Percentiles rank a stretch among this genome's conserved stretches.
Evolutionary conservation across 2,888 invertebrate genomes (phyloP).

Genomic region (Xylocampa areola): DNA sequence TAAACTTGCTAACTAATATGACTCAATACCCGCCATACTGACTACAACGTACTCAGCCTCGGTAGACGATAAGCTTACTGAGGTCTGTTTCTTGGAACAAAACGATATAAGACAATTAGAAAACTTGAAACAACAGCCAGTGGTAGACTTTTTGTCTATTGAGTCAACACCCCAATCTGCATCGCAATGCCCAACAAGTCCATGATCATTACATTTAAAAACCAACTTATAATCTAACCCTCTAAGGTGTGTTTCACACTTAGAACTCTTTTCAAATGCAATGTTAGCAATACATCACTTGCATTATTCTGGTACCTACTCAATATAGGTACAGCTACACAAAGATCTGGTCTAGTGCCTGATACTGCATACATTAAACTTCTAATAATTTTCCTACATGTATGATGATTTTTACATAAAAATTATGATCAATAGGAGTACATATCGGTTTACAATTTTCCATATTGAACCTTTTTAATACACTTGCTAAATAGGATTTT

Average conservation of each 20-base stretch:
- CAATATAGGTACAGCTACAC: slow-evolving; percentile 15
- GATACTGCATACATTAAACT: slow-evolving; percentile 29
- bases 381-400: slow-evolving; percentile 20
- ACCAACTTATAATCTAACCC: slow-evolving; percentile 17
- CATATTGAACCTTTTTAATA: no score
- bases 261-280: slow-evolving; percentile 41
- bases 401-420: no score
- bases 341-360: slow-evolving; percentile 29
- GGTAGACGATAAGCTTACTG: slow-evolving; percentile 54
- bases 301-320: slow-evolving; percentile 21
- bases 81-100: slow-evolving; percentile 50
- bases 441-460: no score
- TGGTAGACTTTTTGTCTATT: slow-evolving; percentile 48
- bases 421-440: no score
- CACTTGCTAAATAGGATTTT: neutral
- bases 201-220: slow-evolving; percentile 29
- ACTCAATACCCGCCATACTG: slow-evolving; percentile 48
- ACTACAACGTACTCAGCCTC: slow-evolving; percentile 53
- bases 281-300: slow-evolving; percentile 34
- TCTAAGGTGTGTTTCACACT: slow-evolving; percentile 36
- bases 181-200: slow-evolving; percentile 1
- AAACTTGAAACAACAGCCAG: slow-evolving; percentile 11
- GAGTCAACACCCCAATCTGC: slow-evolving; percentile 20
- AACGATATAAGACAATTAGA: slow-evolving; percentile 32
- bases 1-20: slow-evolving; percentile 11